Percentiles rank a stretch among this genome's conserved stretches.
These are phyloP conservation scores for Enteromius mattozi DNA, from an alignment of 2,797 vertebrate genomes.

Conservation along the genomic window DNA sequence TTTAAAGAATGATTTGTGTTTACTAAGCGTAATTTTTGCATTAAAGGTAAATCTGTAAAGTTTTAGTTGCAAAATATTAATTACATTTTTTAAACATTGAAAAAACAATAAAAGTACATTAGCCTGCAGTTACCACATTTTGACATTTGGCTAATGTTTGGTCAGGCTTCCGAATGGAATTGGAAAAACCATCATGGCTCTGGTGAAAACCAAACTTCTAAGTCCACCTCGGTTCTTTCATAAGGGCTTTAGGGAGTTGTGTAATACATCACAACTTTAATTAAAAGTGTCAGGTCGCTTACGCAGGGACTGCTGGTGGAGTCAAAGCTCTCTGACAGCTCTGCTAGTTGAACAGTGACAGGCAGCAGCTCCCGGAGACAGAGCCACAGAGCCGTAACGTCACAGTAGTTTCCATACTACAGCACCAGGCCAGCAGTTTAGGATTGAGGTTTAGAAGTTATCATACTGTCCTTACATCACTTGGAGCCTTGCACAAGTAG, in stretches of 20 bases:
- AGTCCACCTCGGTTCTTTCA: conserved; percentile 6
- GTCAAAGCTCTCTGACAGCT: conserved; percentile 42
- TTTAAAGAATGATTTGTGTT: neutral
- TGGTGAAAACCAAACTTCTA: conserved; percentile 61
- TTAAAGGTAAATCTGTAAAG: neutral
- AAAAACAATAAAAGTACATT: neutral
- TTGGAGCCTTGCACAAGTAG: neutral
- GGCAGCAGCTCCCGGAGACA: conserved; percentile 35
- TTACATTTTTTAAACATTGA: neutral
- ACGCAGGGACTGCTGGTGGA: neutral
- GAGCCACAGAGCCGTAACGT: conserved; percentile 26
- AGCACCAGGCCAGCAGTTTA: conserved; percentile 3
- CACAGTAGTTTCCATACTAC: conserved; percentile 24
- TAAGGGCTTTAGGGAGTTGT: conserved; percentile 14
- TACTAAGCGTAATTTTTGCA: neutral
- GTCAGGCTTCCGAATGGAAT: conserved; percentile 38
- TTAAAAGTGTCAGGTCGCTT: conserved; percentile 30
- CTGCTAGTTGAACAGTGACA: conserved; percentile 32
- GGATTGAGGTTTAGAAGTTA: neutral
- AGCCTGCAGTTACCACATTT: neutral
- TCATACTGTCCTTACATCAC: neutral
- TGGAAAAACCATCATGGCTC: conserved; percentile 60
- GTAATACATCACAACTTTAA: conserved; percentile 34
- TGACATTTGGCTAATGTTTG: conserved; percentile 36
- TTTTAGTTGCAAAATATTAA: neutral